phyloP scores from a whole-genome alignment of 2,888 invertebrate genomes.

The Nineta flava region DNA sequence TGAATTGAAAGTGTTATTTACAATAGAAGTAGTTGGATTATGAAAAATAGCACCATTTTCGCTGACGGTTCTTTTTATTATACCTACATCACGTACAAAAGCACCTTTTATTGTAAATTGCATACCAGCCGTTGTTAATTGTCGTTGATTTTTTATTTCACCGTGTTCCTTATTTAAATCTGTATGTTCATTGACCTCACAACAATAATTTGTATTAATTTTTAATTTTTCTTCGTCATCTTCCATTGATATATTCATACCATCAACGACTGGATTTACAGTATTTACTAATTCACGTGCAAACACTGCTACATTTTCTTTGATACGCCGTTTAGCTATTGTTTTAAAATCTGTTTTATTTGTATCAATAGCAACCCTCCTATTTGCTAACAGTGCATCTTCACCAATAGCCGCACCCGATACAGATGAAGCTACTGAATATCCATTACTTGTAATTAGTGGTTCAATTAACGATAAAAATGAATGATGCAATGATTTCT shows the following conservation, averaged over 20 bases:
- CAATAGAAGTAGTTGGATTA: not conserved
- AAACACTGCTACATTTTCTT: slow-evolving; percentile 6
- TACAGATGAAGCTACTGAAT: not conserved
- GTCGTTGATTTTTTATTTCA: not conserved
- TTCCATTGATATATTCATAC: not conserved
- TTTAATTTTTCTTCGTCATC: not conserved
- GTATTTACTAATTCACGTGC: slow-evolving; percentile 3
- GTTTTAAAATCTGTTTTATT: not conserved
- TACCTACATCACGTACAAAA: slow-evolving; percentile 1
- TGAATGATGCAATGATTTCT: slow-evolving; percentile 9
- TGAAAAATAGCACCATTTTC: slow-evolving; percentile 1
- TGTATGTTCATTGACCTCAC: not conserved
- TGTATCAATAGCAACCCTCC: slow-evolving; percentile 6
- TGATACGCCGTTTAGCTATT: not conserved
- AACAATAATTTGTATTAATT: not conserved
- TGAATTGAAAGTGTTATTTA: not conserved
- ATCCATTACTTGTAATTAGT: not conserved
- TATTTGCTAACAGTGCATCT: slow-evolving; percentile 3
- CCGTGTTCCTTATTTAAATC: not conserved
- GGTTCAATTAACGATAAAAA: not conserved
- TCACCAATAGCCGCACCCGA: not conserved
- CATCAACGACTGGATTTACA: slow-evolving; percentile 5
- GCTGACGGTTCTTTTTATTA: slow-evolving; percentile 2
- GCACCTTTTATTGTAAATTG: slow-evolving; percentile 2
- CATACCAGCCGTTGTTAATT: not conserved